Evolutionary conservation across 2,888 invertebrate species (phyloP).

Genomic region (Tortrix viridana): DNA sequence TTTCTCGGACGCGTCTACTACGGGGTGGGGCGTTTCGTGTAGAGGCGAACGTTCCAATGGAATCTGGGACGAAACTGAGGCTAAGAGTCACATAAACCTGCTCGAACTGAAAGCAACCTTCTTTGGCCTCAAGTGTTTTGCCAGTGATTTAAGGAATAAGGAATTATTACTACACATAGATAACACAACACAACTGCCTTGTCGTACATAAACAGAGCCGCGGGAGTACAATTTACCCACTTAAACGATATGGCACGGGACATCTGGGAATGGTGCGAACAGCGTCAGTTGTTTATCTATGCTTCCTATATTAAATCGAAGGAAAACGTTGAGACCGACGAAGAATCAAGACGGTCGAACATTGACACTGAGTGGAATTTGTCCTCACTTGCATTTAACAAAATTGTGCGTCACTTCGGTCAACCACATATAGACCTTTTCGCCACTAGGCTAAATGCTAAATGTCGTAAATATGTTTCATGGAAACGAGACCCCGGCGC

Average conservation of each 20-base stretch:
- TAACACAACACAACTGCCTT: conserved; percentile 42
- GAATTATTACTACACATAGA: conserved; percentile 40
- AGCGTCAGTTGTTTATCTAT: conserved; percentile 4
- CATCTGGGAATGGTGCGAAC: conserved; percentile 10
- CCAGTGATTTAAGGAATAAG: conserved; percentile 14
- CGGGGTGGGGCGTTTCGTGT: conserved; percentile 37
- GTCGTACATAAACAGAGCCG: conserved; percentile 38
- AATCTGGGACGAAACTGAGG: conserved; percentile 21
- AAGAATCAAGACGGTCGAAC: conserved; percentile 24
- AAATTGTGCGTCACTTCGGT: conserved; percentile 31
- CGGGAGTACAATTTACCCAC: conserved; percentile 36
- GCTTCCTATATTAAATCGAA: no score
- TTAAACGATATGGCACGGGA: conserved; percentile 32
- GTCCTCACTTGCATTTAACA: conserved; percentile 1
- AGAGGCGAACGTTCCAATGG: conserved; percentile 23
- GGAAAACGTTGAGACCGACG: conserved; percentile 35
- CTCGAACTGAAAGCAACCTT: conserved; percentile 37
- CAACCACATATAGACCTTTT: conserved; percentile 22
- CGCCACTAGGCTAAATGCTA: conserved; percentile 20
- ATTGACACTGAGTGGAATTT: conserved; percentile 33
- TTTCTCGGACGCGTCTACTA: conserved; percentile 34
- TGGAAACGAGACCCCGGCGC: conserved; percentile 35
- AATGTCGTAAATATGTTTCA: conserved; percentile 34
- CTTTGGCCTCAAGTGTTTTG: conserved; percentile 36
- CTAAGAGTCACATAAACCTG: conserved; percentile 25